Evolutionary conservation across 2,113 vertebrate genomes (phyloP), one percentile per base, ranked within the genome.

Genomic region (Monopterus albus): DNA sequence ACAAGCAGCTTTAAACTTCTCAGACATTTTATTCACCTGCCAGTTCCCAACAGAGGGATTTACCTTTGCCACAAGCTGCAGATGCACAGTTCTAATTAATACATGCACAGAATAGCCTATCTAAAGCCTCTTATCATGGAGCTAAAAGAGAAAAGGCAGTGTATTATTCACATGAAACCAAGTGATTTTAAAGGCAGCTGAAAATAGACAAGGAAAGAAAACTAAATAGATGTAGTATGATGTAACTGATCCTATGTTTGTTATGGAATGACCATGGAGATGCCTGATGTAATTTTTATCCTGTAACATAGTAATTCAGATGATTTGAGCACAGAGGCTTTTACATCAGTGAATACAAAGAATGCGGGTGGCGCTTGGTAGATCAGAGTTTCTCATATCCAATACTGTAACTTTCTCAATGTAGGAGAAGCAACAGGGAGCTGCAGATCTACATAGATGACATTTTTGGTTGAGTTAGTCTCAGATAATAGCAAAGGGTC

Each of bases 31-130:
- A 29, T 55, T 43, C 69, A 72, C 31, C 47, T 47, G 72, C 57
- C 75, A 60, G n/a, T 59, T 74, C 72, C 64, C 64, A 67, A 72
- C 49, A 71, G 67, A 67, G 72, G 72, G 76, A 73, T 82, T 76
- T 79, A 79, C 58, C 60, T 73, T 75, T 68, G 62, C 66, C 62
- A 72, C 50, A n/a, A 50, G 58, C 67, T 81, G 51, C 71, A 83
- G 68, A 63, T 77, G 60, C 46, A 52, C 43, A 25, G 1, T 36
- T 33, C 35, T 78, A 83, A 82, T 82, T 81, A 66, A 82, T 77
- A 76, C 65, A 74, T 42, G 68, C 29, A 29, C 52, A 28, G 42
- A 58, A 64, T 42, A 53, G 8, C 8, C 29, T n/a, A n/a, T 23
- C 33, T 38, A 25, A 23, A 43, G 45, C 31, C 20, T 10, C 9